Percentiles rank a stretch among this genome's conserved stretches.
phyloP scores from a whole-genome alignment of 2,113 vertebrate species.

The Pica pica region DNA sequence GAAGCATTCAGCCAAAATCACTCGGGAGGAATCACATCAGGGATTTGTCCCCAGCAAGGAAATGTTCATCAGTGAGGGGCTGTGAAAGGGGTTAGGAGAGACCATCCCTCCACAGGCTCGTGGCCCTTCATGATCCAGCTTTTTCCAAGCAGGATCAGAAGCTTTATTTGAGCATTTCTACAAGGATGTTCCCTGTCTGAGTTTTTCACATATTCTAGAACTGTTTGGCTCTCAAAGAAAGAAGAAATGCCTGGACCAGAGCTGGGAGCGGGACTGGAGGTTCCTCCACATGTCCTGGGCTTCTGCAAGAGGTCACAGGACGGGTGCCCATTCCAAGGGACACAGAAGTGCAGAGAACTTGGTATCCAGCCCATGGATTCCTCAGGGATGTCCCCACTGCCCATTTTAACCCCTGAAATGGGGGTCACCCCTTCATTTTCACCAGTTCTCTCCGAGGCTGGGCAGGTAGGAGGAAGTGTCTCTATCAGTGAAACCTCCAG shows the following conservation, averaged over 20 bases:
- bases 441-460: neutral
- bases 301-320: neutral
- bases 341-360: fast-evolving
- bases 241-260: neutral
- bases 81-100: neutral
- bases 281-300: neutral
- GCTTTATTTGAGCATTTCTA: neutral
- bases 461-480: conserved; percentile 1
- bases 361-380: neutral
- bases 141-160: neutral
- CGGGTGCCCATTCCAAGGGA: neutral
- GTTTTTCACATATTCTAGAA: neutral
- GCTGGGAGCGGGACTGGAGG: neutral
- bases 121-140: neutral
- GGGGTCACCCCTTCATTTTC: neutral
- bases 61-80: neutral
- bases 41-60: neutral
- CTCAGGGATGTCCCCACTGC: neutral
- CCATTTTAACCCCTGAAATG: neutral
- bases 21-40: fast-evolving
- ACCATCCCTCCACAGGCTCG: neutral
- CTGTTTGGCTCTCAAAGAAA: neutral
- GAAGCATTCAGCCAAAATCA: neutral
- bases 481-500: conserved; percentile 18
- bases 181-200: neutral